Evolutionary conservation across 2,797 vertebrate genomes (phyloP).

Genomic region (Mastacembelus armatus): DNA sequence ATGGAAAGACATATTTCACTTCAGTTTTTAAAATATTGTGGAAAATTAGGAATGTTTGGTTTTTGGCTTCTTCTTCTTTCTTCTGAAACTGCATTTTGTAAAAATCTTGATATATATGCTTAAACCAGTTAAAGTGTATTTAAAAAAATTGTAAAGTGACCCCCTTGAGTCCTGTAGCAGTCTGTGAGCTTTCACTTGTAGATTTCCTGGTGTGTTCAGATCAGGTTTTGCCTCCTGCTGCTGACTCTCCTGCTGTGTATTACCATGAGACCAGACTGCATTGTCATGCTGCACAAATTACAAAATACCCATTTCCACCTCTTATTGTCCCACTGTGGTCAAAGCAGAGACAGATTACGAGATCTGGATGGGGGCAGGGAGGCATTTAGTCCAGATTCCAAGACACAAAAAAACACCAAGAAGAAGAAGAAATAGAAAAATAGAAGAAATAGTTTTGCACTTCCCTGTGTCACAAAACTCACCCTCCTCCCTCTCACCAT

Average conservation of each 20-base stretch:
- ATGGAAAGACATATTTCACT: no score
- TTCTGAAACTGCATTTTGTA: no score
- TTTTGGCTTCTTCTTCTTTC: no score
- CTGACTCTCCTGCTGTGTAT: slow-evolving; percentile 60
- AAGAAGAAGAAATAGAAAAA: no score
- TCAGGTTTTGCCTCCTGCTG: slow-evolving; percentile 52
- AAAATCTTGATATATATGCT: no score
- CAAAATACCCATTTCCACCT: slow-evolving; percentile 70
- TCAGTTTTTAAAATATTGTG: no score
- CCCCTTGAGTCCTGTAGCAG: neutral
- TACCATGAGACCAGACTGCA: slow-evolving; percentile 70
- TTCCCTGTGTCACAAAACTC: neutral
- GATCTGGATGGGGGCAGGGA: neutral
- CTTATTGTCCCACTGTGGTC: slow-evolving; percentile 43
- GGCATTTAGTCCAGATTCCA: neutral
- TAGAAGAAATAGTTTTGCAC: no score
- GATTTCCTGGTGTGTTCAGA: slow-evolving; percentile 38
- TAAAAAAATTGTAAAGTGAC: no score
- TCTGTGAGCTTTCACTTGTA: slow-evolving; percentile 47
- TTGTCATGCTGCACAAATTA: slow-evolving; percentile 67
- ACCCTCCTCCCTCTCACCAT: no score
- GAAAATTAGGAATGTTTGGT: no score
- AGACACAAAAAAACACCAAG: no score
- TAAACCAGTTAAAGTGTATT: no score
- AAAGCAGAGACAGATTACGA: slow-evolving; percentile 38